Evolutionary conservation across 2,113 vertebrate genomes (phyloP), one percentile per base, ranked within the genome.

Genomic region (Pandion haliaetus): DNA sequence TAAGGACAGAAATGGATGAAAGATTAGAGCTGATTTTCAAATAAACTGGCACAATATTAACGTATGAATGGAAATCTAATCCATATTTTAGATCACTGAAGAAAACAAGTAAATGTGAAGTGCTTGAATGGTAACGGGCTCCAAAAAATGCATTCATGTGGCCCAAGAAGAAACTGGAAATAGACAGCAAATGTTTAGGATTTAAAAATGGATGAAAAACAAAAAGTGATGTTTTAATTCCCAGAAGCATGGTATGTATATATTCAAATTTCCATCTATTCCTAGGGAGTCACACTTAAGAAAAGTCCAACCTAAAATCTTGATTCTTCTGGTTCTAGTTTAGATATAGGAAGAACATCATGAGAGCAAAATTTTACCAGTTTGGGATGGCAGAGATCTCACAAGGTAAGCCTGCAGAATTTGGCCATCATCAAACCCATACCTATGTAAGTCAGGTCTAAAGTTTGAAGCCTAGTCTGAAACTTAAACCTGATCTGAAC

Each of bases 31-130:
- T 3, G 6, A 73, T 95, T 95, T 93, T 95, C 86, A 94, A 93
- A 93, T 81, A 76, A 91, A 94, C 40, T 65, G 54, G 38, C 66
- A 70, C 14, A 73, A 47, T 55, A 95, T 95, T 96, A 95, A 82
- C 49, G 80, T 85, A 85, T 70, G 62, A 95, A 94, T 93, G 45
- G 58, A 95, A 95, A 88, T 66, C 20, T 82, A 87, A 88, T 88
- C 71, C 38, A 40, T 88, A 36, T 82, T 95, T 93, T 73, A 95
- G 54, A 90, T 90, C 83, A 77, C 62, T 72, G 62, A 89, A 87
- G 66, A 73, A 94, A 91, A 69, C 25, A 95, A 95, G 29, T n/a
- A 82, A 72, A 85, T 70, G 18, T 82, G 32, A 70, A 88, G 69
- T 72, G 36, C 32, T 79, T 89, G 58, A 77, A 67, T 66, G 20